These are phyloP conservation scores for Dascyllus trimaculatus DNA, from an alignment of 2,113 vertebrate species.

Conservation along the genomic window DNA sequence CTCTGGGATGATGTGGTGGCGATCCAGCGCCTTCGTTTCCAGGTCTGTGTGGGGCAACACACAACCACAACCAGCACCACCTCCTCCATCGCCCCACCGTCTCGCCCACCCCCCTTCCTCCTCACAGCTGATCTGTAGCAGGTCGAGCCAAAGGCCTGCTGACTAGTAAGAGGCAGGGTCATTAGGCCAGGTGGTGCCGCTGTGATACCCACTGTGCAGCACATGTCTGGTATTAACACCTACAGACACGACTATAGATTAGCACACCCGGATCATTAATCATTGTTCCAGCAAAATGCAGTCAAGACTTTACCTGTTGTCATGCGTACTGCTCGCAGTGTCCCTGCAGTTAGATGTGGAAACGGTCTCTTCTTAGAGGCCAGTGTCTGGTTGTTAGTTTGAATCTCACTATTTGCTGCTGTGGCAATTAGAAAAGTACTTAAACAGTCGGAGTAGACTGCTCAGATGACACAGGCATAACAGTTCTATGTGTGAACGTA, in stretches of 20 bases:
- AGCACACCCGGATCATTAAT: slow-evolving; percentile 49
- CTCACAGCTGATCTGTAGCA: slow-evolving; percentile 58
- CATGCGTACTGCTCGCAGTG: neutral
- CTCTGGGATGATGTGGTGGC: slow-evolving; percentile 9
- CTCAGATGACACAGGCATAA: no score
- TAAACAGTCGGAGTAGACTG: no score
- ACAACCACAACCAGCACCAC: slow-evolving; percentile 7
- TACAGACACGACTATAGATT: slow-evolving; percentile 60
- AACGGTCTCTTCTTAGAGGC: neutral
- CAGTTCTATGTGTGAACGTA: no score
- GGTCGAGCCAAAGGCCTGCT: slow-evolving; percentile 81
- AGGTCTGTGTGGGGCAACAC: slow-evolving; percentile 9
- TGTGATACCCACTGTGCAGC: slow-evolving; percentile 76
- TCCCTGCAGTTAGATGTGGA: neutral
- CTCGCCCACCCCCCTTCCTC: slow-evolving; percentile 24
- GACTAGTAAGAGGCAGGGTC: slow-evolving; percentile 80
- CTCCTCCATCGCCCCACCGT: neutral
- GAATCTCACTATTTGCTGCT: no score
- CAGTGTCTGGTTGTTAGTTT: neutral
- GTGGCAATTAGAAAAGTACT: no score
- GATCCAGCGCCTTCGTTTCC: slow-evolving; percentile 34
- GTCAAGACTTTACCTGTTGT: slow-evolving; percentile 4
- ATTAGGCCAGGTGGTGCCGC: slow-evolving; percentile 77
- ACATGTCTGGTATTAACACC: slow-evolving; percentile 80
- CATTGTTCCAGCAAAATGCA: slow-evolving; percentile 28